Base-by-base conservation (phyloP, 2,797 vertebrate genomes). In the Balearica regulorum region DNA sequence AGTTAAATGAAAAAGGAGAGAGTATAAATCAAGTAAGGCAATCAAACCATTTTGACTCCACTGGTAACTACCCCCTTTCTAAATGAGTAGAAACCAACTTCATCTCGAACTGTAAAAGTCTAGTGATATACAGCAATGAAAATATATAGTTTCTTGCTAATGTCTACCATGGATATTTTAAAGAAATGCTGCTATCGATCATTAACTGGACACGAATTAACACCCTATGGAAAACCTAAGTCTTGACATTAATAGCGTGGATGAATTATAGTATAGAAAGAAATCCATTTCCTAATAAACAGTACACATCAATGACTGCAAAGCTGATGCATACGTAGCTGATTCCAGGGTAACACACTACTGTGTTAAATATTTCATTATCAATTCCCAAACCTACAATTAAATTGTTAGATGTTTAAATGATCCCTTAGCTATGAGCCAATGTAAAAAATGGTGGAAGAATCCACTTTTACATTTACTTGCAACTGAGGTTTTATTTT, bases 1-100 rank as follows among this genome's bases (percentile, higher is more conserved):
- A 92, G 78, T 89, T 94, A 79, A 91, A 48, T 4, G 24, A 92
- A 96, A 92, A 96, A 87, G 75, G 73, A 83, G 24, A 94, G 60
- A 88, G 58, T 48, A 76, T 44, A 77, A 88, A 93, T 76, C 61
- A 75, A 87, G 46, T 20, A 85, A 93, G 35, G 57, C 49, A 95
- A 81, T 37, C 58, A 88, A 82, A 94, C 12, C 28, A 51, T 25
- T 90, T 16, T 65, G n/a, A 85, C 29, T 81, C 78, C 33, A 68
- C 13, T 65, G 35, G 49, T 69, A 83, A 83, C 43, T 33, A 83
- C 35, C 11, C 3, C 2, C 54, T 93, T 89, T 64, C 48, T 78
- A 58, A 71, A 51, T 8, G 13, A 94, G 49, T 1, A 62, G 33
- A 76, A 77, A 37, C 33, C 58, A 61, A 46, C 57, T 62, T 93